Evolutionary conservation across 2,888 invertebrate genomes (phyloP).

Genomic region (Harpagoxenus sublaevis): DNA sequence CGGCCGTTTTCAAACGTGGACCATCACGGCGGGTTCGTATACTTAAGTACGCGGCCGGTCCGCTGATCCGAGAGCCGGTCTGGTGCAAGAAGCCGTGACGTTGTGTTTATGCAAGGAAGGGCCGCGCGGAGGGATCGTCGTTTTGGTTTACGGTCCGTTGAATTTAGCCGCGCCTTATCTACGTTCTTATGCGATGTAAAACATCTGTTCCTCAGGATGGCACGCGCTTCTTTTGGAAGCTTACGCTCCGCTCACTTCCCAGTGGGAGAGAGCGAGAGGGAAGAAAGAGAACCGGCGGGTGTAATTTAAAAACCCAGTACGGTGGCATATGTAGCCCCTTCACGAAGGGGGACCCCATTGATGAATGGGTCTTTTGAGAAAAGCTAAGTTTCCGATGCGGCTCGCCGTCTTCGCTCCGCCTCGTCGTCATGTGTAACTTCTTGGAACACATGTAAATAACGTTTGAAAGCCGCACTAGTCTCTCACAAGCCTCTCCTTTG

Average conservation of each 20-base stretch:
- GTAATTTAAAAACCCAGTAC: constrained; percentile 35
- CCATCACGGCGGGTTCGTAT: constrained; percentile 27
- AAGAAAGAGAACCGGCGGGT: constrained; percentile 13
- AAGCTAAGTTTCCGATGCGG: constrained; percentile 19
- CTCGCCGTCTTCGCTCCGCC: background rate
- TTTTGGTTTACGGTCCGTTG: constrained; percentile 82
- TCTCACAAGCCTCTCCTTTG: constrained; percentile 3
- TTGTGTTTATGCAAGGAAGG: constrained; percentile 72
- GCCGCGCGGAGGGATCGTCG: constrained; percentile 72
- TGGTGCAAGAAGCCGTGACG: constrained; percentile 76
- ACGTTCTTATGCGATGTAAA: constrained; percentile 70
- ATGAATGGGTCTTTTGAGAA: constrained; percentile 47
- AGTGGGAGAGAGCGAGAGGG: background rate
- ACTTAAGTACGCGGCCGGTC: background rate
- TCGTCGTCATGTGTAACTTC: constrained; percentile 17
- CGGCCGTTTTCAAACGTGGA: constrained; percentile 31
- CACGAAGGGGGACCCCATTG: constrained; percentile 24
- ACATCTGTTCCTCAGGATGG: constrained; percentile 52
- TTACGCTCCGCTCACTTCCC: constrained; percentile 4
- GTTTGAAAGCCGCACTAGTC: constrained; percentile 4
- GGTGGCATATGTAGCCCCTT: constrained; percentile 27
- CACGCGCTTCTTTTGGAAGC: constrained; percentile 53
- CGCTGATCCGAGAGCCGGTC: constrained; percentile 19
- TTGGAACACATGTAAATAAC: constrained; percentile 1
- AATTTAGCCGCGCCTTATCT: constrained; percentile 82